Evolutionary conservation across 1,140 invertebrate genomes (phyloP).

Genomic region (Helicoverpa armigera): DNA sequence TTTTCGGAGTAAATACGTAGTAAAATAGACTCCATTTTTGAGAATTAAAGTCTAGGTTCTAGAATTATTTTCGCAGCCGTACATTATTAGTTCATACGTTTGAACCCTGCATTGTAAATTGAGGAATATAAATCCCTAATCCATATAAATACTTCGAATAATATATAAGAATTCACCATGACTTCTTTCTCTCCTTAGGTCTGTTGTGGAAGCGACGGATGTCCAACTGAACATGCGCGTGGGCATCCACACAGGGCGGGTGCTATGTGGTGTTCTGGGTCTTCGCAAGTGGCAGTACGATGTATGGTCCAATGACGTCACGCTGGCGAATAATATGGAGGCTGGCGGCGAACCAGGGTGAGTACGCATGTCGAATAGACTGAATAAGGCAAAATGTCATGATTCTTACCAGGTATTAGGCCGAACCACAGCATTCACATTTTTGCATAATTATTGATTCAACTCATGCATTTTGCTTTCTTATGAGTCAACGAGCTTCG

Average conservation of each 20-base stretch:
- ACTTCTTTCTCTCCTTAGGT: slow-evolving; percentile 86
- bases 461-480: slow-evolving; percentile 1
- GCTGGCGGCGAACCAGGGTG: slow-evolving; percentile 97
- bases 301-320: slow-evolving; percentile 99
- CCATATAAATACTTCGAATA: no score
- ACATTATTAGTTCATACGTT: no score
- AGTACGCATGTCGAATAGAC: not conserved
- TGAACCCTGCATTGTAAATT: no score
- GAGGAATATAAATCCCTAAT: no score
- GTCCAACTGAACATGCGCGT: slow-evolving; percentile 98
- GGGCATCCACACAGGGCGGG: slow-evolving; percentile 97
- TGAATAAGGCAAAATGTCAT: no score
- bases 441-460: slow-evolving; percentile 5
- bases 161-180: not conserved
- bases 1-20: slow-evolving; percentile 13
- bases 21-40: not conserved
- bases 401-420: not conserved
- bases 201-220: slow-evolving; percentile 94
- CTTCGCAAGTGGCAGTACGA: slow-evolving; percentile 99
- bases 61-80: not conserved
- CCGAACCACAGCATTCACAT: not conserved
- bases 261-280: slow-evolving; percentile 97
- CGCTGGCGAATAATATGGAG: slow-evolving; percentile 99
- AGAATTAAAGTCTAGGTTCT: not conserved
- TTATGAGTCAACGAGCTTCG: not conserved